Conservation (phyloP, 64 coral and sea anemone species). For the Acropora tenuis region DNA sequence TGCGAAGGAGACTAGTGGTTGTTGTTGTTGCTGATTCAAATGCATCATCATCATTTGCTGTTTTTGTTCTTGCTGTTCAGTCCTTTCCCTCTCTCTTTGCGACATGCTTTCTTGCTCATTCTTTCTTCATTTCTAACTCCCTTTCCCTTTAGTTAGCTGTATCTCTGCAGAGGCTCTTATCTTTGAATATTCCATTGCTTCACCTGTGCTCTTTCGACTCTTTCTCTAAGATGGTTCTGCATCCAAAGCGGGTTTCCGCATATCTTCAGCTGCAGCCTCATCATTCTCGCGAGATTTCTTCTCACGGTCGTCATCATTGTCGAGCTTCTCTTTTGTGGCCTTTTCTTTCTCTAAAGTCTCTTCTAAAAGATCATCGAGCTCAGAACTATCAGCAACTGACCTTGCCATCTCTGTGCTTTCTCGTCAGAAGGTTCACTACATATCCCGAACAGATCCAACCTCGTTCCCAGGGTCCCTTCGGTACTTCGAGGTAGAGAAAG, state of each 20-base stretch:
- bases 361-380: conserved; percentile 8
- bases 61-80: not conserved
- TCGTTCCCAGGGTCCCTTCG: no score
- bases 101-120: not conserved
- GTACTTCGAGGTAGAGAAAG: no score
- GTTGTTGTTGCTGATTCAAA: not conserved
- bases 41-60: not conserved
- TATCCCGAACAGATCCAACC: not conserved
- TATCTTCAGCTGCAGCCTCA: conserved; percentile 12
- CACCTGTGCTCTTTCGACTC: not conserved
- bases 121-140: not conserved
- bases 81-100: not conserved
- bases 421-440: not conserved
- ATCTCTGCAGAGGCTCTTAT: not conserved
- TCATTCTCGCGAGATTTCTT: not conserved
- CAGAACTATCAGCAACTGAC: not conserved
- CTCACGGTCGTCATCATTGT: not conserved
- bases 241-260: not conserved
- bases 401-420: not conserved
- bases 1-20: not conserved
- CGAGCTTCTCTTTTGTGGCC: conserved; percentile 1
- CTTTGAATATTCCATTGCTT: conserved; percentile 15
- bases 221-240: no score
- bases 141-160: conserved; percentile 14
- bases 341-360: not conserved